Evolutionary conservation across 53 echinoderm and acorn worm genomes (phyloP), one percentile per base, ranked within the genome.

Genomic region (Antedon mediterranea): DNA sequence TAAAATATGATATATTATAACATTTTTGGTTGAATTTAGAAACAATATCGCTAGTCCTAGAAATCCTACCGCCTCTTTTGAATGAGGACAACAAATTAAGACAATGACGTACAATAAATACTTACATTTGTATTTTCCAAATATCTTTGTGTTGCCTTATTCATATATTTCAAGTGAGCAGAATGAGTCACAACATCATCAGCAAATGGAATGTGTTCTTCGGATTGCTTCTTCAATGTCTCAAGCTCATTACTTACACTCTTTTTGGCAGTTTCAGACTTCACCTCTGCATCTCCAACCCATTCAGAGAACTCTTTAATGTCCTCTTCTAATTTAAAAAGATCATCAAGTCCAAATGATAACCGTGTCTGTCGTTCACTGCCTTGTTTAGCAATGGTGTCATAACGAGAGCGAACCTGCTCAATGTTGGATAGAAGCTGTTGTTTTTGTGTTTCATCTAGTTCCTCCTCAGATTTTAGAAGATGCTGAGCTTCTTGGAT

Each of bases 141-240:
- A 83, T 88, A 93, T 73, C 90, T 88, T 72, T 88, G 87, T 23
- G 82, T 85, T 23, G 92, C 88, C 80, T 89, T 98, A 81, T 90
- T 88, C 82, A 89, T 82, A 79, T 89, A 88, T 72, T 90, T 98
- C 71, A 98, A 84, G 75, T 97, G 92, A 0, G 98, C 98, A 0
- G 90, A 92, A 83, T 98, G 98, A 11, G 89, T 88, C 41, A 93
- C 88, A 0, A 98, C 92, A 42, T 98, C 88, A 33, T 98, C 92
- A 4, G 83, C 86, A 83, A 98, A 90, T 72, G 90, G 85, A 75
- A 90, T 83, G 42, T 89, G 89, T 27, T 86, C 82, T 28, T 77
- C 84, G 9, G 82, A 85, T 86, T 93, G 88, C 15, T 76, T 73
- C 30, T 31, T 23, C 76, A 98, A 73, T 3, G 32, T 82, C 75